Evolutionary conservation across 2,797 vertebrate genomes (phyloP), one percentile per base, ranked within the genome.

Genomic region (Rhinatrema bivittatum): DNA sequence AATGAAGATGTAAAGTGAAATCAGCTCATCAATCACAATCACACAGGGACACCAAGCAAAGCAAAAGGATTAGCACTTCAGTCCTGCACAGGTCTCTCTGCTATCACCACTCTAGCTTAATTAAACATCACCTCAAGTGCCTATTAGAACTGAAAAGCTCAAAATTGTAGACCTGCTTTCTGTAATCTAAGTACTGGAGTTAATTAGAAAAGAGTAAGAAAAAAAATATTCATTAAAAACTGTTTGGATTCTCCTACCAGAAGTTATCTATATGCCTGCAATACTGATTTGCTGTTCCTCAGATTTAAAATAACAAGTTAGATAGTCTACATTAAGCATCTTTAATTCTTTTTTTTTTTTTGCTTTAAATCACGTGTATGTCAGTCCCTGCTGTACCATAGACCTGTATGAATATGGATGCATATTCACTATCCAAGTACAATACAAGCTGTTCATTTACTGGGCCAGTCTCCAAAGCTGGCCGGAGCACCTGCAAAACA

Each of bases 11-110:
- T 78, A 65, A 60, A 68, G 62, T 71, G 60, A 69, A 78, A 75
- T 78, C 68, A 78, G 46, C 79, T 83, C 81, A 86, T 89, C 84
- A 78, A 69, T 87, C 82, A 80, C 77, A 62, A 46, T 70, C 78
- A 54, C 53, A 42, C 40, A 22, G 80, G 81, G 80, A 80, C 66
- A 56, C 28, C 3, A 58, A 66, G 66, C 46, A 59, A 58, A 56
- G 72, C 61, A 53, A 54, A 67, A 65, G 75, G 73, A 85, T 86
- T 78, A 79, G 70, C 46, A 53, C 50, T 40, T 56, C 47, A 47
- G 68, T 50, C 70, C 55, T 9, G 48, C 56, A 53, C 67, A 29
- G 72, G 72, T 65, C 67, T 66, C 58, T 65, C 44, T 53, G 52
- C 65, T 70, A 68, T 63, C 72, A 66, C 65, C 37, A 60, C 51